These are phyloP conservation scores for Pachyseris speciosa DNA, from an alignment of 64 coral and sea anemone genomes.

Conservation along the genomic window DNA sequence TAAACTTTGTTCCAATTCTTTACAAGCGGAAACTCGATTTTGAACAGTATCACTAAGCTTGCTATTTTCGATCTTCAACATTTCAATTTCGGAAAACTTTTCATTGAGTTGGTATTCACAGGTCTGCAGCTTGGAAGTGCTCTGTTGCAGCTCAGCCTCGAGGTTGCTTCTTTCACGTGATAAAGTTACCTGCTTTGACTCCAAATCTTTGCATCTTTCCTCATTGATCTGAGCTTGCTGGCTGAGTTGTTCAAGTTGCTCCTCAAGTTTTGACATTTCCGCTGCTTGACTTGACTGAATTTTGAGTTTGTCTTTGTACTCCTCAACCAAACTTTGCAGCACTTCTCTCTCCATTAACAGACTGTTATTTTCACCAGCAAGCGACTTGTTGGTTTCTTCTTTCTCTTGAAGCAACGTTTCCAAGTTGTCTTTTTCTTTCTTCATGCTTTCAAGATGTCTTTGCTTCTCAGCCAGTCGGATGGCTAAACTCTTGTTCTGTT, in stretches of 20 bases:
- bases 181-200: constrained; percentile 55
- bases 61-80: constrained; percentile 52
- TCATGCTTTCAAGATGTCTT: constrained; percentile 38
- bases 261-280: constrained; percentile 19
- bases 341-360: constrained; percentile 60
- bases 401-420: constrained; percentile 46
- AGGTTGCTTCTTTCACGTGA: constrained; percentile 73
- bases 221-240: constrained; percentile 27
- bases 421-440: constrained; percentile 67
- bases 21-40: not conserved
- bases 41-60: constrained; percentile 61
- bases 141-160: constrained; percentile 46
- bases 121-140: constrained; percentile 45
- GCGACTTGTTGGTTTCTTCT: constrained; percentile 39
- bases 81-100: constrained; percentile 63
- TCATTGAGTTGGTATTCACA: constrained; percentile 48
- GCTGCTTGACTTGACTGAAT: not conserved
- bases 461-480: constrained; percentile 58
- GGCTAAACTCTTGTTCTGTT: constrained; percentile 62
- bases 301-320: constrained; percentile 49
- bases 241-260: constrained; percentile 44
- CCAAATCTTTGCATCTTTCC: constrained; percentile 42
- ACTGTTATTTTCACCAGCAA: constrained; percentile 40
- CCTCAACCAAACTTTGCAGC: constrained; percentile 29
- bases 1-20: constrained; percentile 72